Conservation (phyloP, 2,888 invertebrate species). For the Harmothoe impar region DNA sequence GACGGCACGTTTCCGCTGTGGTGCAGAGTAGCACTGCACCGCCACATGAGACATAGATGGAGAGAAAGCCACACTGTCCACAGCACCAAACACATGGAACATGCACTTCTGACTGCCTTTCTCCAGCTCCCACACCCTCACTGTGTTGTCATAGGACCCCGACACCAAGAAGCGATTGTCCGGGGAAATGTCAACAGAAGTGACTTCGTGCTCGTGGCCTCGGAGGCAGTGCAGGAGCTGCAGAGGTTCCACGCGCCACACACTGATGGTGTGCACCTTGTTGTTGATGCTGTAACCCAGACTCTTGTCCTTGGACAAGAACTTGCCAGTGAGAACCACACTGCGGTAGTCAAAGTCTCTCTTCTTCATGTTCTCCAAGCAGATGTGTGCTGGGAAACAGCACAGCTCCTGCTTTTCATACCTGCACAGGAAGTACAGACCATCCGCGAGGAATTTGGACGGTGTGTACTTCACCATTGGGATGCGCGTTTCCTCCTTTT, state of each 20-base stretch:
- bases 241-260: conserved; percentile 64
- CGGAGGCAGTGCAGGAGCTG: conserved; percentile 48
- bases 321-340: conserved; percentile 4
- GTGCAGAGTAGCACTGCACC: conserved; percentile 65
- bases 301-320: conserved; percentile 61
- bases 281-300: conserved; percentile 61
- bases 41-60: conserved; percentile 46
- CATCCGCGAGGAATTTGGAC: conserved; percentile 64
- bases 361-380: neutral
- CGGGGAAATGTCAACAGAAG: conserved; percentile 42
- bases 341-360: conserved; percentile 61
- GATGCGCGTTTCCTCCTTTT: conserved; percentile 42
- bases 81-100: conserved; percentile 67
- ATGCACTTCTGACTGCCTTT: conserved; percentile 62
- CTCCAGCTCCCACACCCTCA: conserved; percentile 67
- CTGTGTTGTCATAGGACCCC: conserved; percentile 68
- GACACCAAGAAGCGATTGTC: conserved; percentile 66
- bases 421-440: conserved; percentile 61
- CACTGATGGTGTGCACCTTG: neutral
- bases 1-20: conserved; percentile 62
- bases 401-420: neutral
- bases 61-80: conserved; percentile 61
- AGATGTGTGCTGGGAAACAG: conserved; percentile 37
- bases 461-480: conserved; percentile 28
- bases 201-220: conserved; percentile 65